phyloP scores from a whole-genome alignment of 1,140 invertebrate species.

The Heliconius himera region DNA sequence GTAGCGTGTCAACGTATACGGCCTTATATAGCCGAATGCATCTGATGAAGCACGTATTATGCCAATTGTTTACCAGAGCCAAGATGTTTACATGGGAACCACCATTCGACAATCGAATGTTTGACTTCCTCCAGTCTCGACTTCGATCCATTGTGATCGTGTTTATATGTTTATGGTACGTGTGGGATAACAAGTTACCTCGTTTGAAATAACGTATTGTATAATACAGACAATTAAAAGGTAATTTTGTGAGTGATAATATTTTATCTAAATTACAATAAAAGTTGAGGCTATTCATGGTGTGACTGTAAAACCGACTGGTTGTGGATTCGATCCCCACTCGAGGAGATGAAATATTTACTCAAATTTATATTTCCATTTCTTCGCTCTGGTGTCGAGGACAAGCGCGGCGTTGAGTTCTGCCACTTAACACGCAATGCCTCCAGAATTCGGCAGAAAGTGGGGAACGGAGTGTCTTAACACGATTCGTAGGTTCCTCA shows the following conservation, averaged over 20 bases:
- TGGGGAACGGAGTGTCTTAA: no score
- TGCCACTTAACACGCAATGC: no score
- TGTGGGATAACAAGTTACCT: constrained; percentile 49
- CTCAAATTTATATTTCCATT: no score
- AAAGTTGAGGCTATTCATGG: no score
- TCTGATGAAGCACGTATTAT: constrained; percentile 34
- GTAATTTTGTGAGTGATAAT: neutral
- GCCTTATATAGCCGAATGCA: constrained; percentile 47
- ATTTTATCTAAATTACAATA: no score
- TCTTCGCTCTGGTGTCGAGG: no score
- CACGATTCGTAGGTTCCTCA: no score
- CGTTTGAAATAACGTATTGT: constrained; percentile 30
- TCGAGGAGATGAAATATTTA: no score
- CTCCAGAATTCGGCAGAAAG: no score
- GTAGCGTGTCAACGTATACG: constrained; percentile 8
- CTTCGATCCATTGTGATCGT: constrained; percentile 56
- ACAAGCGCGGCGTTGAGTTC: no score
- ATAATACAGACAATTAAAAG: neutral
- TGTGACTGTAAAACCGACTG: no score
- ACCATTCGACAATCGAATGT: constrained; percentile 65
- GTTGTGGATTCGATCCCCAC: no score
- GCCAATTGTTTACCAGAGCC: constrained; percentile 50
- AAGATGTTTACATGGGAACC: constrained; percentile 54
- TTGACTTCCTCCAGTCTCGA: constrained; percentile 57
- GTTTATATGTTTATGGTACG: constrained; percentile 60